Conservation (phyloP, 2,888 invertebrate genomes). For the Archaeoteleia sp. region DNA sequence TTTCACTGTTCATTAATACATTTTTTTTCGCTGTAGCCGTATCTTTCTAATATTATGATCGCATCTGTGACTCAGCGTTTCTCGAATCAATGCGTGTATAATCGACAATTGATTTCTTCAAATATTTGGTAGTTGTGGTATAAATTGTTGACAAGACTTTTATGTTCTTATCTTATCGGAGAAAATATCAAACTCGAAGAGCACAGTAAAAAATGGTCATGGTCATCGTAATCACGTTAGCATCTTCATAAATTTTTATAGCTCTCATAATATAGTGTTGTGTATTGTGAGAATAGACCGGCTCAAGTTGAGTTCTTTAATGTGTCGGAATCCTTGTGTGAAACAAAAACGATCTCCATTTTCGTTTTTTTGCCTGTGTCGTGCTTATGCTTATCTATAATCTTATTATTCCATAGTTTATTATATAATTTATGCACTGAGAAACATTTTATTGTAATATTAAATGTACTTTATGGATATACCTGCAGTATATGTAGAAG, state of each 20-base stretch:
- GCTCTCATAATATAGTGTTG: conserved; percentile 63
- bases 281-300: conserved; percentile 54
- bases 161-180: conserved; percentile 6
- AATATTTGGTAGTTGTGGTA: background rate
- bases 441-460: too few relatives aligned
- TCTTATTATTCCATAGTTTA: too few relatives aligned
- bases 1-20: too few relatives aligned
- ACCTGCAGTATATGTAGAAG: too few relatives aligned
- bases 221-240: conserved; percentile 67
- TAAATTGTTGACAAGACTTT: background rate
- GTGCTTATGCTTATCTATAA: too few relatives aligned
- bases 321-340: conserved; percentile 11
- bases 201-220: conserved; percentile 19
- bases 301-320: conserved; percentile 26
- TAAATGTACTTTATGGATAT: too few relatives aligned
- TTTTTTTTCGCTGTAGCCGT: too few relatives aligned
- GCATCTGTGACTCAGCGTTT: too few relatives aligned
- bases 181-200: conserved; percentile 9
- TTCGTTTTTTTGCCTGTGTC: conserved; percentile 2
- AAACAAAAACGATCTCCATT: conserved; percentile 19
- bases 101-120: too few relatives aligned
- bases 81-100: too few relatives aligned
- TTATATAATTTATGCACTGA: too few relatives aligned
- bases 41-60: too few relatives aligned
- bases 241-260: conserved; percentile 70